Base-by-base conservation (phyloP, 2,113 vertebrate species). In the Glaucomys volans region DNA sequence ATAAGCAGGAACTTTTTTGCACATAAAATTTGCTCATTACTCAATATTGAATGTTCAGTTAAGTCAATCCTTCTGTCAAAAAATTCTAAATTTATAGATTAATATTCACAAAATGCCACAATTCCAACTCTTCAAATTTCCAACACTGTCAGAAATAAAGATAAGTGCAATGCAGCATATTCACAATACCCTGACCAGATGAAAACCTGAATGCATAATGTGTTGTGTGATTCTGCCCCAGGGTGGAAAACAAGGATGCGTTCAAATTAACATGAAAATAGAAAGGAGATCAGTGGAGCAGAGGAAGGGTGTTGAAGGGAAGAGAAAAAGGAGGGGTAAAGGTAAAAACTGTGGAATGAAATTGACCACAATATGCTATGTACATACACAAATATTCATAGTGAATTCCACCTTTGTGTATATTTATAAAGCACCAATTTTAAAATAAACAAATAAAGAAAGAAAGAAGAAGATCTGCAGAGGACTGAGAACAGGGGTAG, bases 61-160 rank as follows among this genome's bases (percentile, higher is more conserved):
- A 90, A 90, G 80, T 83, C 85, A 90, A 24, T 93, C 30, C 50
- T 80, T 75, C 69, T 81, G 81, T 94, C 89, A 93, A 92, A 90
- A 91, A 37, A 75, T 22, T 96, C 85, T 94, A 75, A 91, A 88
- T 44, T 66, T 94, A 76, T 85, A 91, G 77, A 85, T 72, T 94
- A 87, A 81, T 88, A 93, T 76, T 95, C 76, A 76, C 42, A 66
- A 95, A 92, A 54, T 67, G 44, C 59, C 66, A 85, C 54, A 94
- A 52, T 81, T 87, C 22, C 14, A 52, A 72, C 77, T 64, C 72
- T 52, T 96, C 86, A 76, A 77, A 94, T 80, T 85, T 74, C 76
- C 81, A 87, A 6, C 22, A 57, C n/a, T 57, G 66, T 88, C 71
- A 81, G 57, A 95, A 54, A 44, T 84, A 75, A 62, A 90, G 54